Percentiles rank a stretch among this genome's conserved stretches.
These are phyloP conservation scores for Anastrepha obliqua DNA, from an alignment of 1,140 invertebrate genomes.

Conservation along the genomic window DNA sequence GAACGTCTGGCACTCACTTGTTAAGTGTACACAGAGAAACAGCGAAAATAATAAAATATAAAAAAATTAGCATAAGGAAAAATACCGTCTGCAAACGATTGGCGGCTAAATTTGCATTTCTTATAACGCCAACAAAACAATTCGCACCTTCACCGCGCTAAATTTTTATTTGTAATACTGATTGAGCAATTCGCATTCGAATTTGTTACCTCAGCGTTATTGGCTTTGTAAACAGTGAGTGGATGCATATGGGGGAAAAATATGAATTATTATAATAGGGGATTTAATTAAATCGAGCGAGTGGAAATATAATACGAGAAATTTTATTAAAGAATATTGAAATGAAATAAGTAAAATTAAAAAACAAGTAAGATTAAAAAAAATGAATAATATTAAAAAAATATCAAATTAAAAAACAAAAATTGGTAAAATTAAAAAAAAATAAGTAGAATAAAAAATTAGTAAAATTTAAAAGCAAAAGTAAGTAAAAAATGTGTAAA, in stretches of 20 bases:
- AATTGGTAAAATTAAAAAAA: no score
- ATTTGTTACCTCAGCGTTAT: conserved; percentile 12
- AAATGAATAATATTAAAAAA: no score
- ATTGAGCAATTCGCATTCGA: conserved; percentile 40
- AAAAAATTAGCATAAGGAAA: conserved; percentile 27
- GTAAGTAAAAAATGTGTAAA: background rate
- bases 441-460: no score
- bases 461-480: background rate
- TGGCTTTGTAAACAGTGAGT: background rate
- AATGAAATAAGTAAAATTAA: no score
- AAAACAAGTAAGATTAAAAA: no score
- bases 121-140: conserved; percentile 41
- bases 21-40: background rate
- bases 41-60: no score
- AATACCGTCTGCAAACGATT: background rate
- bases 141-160: conserved; percentile 28
- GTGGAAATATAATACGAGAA: no score
- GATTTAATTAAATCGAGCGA: no score
- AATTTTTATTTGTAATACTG: conserved; percentile 36
- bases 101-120: conserved; percentile 29
- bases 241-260: no score
- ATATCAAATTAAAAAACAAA: no score
- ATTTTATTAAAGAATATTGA: no score
- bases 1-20: conserved; percentile 44
- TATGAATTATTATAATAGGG: no score